Evolutionary conservation across 2,888 invertebrate species (phyloP), one percentile per base, ranked within the genome.

Genomic region (Pinctada fucata): DNA sequence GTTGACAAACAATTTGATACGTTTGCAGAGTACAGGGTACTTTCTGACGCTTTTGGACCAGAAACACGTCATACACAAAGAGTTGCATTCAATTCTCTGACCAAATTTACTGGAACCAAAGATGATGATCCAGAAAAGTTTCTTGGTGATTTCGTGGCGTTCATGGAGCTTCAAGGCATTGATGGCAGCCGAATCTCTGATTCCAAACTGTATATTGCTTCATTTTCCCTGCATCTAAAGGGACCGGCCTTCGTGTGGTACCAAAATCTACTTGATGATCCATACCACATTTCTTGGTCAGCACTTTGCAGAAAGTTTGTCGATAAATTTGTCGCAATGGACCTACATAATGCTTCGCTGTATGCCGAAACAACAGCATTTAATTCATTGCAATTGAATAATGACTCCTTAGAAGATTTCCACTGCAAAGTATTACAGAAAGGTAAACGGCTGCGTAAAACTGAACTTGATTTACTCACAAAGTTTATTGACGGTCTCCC

Each of bases 401-500:
- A 13, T 13, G 47, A 16, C 8, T 5, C 16, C 13, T 3, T 72
- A n/a, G 72, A 63, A 47, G 77, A 77, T n/a, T 77, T 72, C 49
- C 66, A 72, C n/a, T 51, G 52, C 10, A 8, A 52, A 10, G n/a
- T 77, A 3, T n/a, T 77, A 0, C 51, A 77, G 65, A 52, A 58
- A 47, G 72, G 66, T 3, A 45, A 52, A 52, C 63, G 50, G 49
- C 68, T 77, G 2, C 16, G 47, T 3, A 77, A 72, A 58, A 45
- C 77, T 6, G 64, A 65, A 16, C 48, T 72, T 47, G 77, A 77
- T 31, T 13, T 72, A 5, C 5, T 77, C 67, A 52, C 77, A 50
- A 77, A 72, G 71, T 67, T 67, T 58, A 77, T 52, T 47, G 67
- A 72, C 67, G 77, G 77, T 2, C 67, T 77, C 31, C 77, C 77